Evolutionary conservation across 2,888 invertebrate species (phyloP), one percentile per base, ranked within the genome.

Genomic region (Pristionchus japonicus): DNA sequence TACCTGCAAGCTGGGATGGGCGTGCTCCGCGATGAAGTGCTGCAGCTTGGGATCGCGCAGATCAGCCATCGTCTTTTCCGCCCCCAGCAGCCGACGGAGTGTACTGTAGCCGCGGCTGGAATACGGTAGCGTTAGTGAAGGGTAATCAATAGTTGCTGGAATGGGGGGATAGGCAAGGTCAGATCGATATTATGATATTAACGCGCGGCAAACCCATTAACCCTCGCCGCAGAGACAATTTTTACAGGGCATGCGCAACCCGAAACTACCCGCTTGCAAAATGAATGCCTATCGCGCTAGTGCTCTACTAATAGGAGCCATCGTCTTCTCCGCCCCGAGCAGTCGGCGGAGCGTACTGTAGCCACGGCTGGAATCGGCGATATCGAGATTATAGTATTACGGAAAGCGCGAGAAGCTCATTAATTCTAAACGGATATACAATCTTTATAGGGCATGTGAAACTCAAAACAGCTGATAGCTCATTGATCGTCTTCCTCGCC

Each of bases 1-100:
- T n/a, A n/a, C n/a, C n/a, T n/a, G n/a, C n/a, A n/a, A n/a, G n/a
- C 93, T 92, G 27, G 94, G 94, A 91, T 94, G 94, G 3, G 93
- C 94, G 86, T 94, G 93, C 88, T 94, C 94, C 23, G 94, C 93
- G 61, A 94, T 93, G 89, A 91, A 94, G 89, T 94, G 94, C 34
- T 90, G 88, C 88, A 93, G 82, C 88, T 91, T 92, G 0, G 94
- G 94, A 83, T 93, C 90, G 40, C 89, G 89, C 88, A 92, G 89
- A 47, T 90, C 90, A 13, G 90, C 89, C 43, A 88, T 43, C 9
- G 89, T 89, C 27, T 85, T 90, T 31, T 91, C 91, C 0, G 88
- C 88, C 15, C 88, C 89, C 82, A 93, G 83, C 80, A 92, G 89
- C 31, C 91, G 74, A 61, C 90, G 90, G 49, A 92, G 40, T 20